phyloP scores from a whole-genome alignment of 2,888 invertebrate species.

The Proisotoma minuta region DNA sequence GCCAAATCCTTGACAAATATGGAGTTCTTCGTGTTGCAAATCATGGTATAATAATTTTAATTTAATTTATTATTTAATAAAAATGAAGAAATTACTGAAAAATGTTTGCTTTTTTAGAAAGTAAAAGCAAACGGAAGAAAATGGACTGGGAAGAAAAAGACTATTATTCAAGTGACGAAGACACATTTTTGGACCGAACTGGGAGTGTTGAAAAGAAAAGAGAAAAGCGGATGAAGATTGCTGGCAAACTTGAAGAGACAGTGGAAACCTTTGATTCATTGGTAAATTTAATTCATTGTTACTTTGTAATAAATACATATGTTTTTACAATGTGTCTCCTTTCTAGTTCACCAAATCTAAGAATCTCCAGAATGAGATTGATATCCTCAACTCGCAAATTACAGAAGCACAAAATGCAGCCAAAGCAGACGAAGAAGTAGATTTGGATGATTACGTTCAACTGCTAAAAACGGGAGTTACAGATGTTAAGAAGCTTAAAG shows the following conservation, averaged over 20 bases:
- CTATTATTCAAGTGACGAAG: slow-evolving; percentile 91
- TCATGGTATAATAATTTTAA: slow-evolving; percentile 62
- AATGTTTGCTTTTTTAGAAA: slow-evolving; percentile 57
- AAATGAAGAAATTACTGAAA: slow-evolving; percentile 5
- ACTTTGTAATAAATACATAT: neutral
- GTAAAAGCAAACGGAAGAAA: slow-evolving; percentile 66
- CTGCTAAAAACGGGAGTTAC: slow-evolving; percentile 51
- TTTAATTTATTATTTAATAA: neutral
- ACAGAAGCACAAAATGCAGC: slow-evolving; percentile 51
- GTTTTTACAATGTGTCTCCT: slow-evolving; percentile 11
- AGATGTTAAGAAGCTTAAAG: slow-evolving; percentile 55
- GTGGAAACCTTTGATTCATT: slow-evolving; percentile 57
- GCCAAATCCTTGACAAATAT: slow-evolving; percentile 79
- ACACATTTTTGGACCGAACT: slow-evolving; percentile 90
- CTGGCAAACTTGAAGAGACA: slow-evolving; percentile 56
- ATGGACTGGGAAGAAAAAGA: slow-evolving; percentile 82
- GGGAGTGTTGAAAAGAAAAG: slow-evolving; percentile 86
- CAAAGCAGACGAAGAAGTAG: slow-evolving; percentile 49
- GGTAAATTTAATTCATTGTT: slow-evolving; percentile 39
- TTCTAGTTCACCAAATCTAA: slow-evolving; percentile 62
- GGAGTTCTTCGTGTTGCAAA: slow-evolving; percentile 79
- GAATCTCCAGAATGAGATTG: slow-evolving; percentile 55
- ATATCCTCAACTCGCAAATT: slow-evolving; percentile 58
- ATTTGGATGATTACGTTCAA: slow-evolving; percentile 74
- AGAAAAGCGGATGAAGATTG: slow-evolving; percentile 64